Conservation (phyloP, 2,797 vertebrate species). For the Smutsia gigantea region DNA sequence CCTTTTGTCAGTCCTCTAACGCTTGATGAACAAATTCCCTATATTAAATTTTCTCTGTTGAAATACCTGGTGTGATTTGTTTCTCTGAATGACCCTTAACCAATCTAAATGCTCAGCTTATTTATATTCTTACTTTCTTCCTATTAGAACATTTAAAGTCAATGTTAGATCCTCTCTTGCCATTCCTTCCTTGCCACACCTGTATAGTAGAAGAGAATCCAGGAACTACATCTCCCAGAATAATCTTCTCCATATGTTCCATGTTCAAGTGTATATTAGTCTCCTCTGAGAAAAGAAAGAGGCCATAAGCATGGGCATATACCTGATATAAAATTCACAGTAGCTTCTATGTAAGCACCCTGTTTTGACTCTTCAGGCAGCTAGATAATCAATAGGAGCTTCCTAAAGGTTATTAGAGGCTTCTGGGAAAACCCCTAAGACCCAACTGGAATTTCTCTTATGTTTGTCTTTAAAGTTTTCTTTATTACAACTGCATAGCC, state of each 20-base stretch:
- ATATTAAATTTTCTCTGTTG: background rate
- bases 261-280: background rate
- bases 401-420: background rate
- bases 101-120: background rate
- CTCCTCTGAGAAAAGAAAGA: background rate
- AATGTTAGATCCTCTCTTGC: background rate
- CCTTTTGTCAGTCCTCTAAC: background rate
- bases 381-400: background rate
- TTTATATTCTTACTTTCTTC: background rate
- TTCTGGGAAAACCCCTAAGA: background rate
- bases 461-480: background rate
- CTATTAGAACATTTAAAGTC: background rate
- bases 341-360: background rate
- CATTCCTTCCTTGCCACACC: background rate
- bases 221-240: background rate
- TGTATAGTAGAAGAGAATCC: background rate
- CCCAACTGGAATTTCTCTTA: background rate
- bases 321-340: background rate
- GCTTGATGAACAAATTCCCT: background rate
- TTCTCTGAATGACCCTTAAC: background rate
- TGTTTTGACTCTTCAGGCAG: background rate
- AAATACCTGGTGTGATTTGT: background rate
- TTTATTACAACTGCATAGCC: background rate
- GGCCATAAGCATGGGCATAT: background rate
- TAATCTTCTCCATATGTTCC: background rate